Evolutionary conservation across 2,888 invertebrate species (phyloP), one percentile per base, ranked within the genome.

Genomic region (Dendrolimus pini): DNA sequence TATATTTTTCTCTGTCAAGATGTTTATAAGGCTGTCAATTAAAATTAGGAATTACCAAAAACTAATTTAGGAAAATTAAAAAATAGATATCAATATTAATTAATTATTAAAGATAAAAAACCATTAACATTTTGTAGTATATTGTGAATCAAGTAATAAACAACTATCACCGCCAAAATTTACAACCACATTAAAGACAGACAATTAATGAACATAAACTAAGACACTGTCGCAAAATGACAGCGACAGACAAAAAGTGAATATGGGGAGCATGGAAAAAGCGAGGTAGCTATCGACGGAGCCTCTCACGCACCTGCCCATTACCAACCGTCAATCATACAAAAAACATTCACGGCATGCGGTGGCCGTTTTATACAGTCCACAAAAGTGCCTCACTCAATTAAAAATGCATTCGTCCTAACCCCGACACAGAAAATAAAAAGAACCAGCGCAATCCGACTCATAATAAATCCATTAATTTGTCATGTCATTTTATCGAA

Each of bases 391-490:
- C 83, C 85, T 85, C 87, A 85, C 87, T 89, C 89, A 89, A 90
- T 90, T 89, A 90, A 90, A 89, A 89, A 89, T 89, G 87, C 90
- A 90, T 90, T 89, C 89, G 87, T 86, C 88, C 89, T 82, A 82
- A 84, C 79, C 83, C 79, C 82, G 30, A 30, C 30, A 82, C 81
- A 80, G 71, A 80, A 80, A 84, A 83, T 83, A 85, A 88, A 86
- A 85, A 76, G 80, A 81, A 67, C 63, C 68, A 68, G 75, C 77
- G 78, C 83, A 83, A 82, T 85, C 84, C 78, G 69, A 81, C 85
- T 89, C 85, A 89, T 88, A 89, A 88, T 89, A 88, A 86, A 89
- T 89, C 88, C 89, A 89, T 90, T 89, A 89, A 90, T 89, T 90
- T 89, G 89, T 89, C 89, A 88, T 89, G 89, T 89, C 87, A 89